A percentile compares a stretch with the other conserved stretches of the same genome.
Conservation (phyloP, 2,797 vertebrate species). For the Leucoraja ocellata region DNA sequence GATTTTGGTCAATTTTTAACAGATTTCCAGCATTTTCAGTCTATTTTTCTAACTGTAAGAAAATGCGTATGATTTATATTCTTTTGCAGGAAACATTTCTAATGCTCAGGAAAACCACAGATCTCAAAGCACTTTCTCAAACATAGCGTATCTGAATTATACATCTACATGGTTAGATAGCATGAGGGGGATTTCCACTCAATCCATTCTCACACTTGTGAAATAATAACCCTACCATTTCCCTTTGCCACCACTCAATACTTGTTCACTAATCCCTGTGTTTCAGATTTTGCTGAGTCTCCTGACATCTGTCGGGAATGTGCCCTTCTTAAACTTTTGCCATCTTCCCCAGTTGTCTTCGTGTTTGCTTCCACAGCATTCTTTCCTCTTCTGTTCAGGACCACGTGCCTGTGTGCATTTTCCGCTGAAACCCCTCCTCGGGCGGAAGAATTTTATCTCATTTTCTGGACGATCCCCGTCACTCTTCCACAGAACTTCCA, state of each 20-base stretch:
- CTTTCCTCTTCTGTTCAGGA: not conserved
- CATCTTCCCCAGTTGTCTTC: not conserved
- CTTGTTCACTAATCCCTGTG: too few species aligned
- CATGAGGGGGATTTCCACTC: not conserved
- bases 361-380: not conserved
- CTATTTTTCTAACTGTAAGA: not conserved
- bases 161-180: not conserved
- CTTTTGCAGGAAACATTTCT: not conserved
- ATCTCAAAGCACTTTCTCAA: not conserved
- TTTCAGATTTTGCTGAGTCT: not conserved
- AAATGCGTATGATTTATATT: not conserved
- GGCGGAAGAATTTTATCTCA: not conserved
- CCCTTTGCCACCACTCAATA: not conserved
- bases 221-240: not conserved
- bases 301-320: not conserved
- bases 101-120: not conserved
- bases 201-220: not conserved
- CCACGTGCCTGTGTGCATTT: not conserved
- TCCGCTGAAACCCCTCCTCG: not conserved
- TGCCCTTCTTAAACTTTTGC: not conserved
- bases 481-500: not conserved
- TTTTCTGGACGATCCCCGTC: not conserved
- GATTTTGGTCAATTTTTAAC: not conserved
- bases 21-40: not conserved
- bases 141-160: not conserved